phyloP scores from a whole-genome alignment of 1,140 invertebrate species.

The Cryptotermes secundus region DNA sequence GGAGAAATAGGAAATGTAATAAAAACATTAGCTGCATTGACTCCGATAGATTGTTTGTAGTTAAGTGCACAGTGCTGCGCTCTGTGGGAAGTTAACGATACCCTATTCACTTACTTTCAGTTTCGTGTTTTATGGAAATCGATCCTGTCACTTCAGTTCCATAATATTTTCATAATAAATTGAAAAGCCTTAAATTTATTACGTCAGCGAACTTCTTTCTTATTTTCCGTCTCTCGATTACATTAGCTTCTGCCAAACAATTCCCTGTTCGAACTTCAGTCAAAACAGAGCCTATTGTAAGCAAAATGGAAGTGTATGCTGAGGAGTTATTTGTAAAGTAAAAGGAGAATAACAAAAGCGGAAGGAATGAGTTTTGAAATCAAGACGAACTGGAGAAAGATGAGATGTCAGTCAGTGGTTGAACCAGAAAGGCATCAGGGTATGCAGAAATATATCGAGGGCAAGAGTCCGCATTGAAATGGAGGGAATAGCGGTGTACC shows the following conservation, averaged over 20 bases:
- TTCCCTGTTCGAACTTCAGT: not conserved
- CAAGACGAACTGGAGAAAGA: not conserved
- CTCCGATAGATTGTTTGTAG: not conserved
- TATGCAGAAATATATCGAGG: no score
- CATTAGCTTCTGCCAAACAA: not conserved
- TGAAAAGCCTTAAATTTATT: not conserved
- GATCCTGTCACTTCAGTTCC: not conserved
- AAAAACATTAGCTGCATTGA: not conserved
- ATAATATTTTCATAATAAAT: constrained; percentile 14
- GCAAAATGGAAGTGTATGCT: not conserved
- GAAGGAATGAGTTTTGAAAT: not conserved
- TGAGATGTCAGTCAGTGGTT: not conserved
- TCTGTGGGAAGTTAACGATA: not conserved
- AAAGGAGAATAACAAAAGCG: not conserved
- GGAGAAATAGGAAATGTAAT: not conserved
- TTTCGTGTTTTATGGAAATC: not conserved
- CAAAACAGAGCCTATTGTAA: no score
- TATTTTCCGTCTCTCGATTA: not conserved
- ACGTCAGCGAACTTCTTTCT: not conserved
- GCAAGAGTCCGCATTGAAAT: no score
- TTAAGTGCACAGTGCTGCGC: not conserved
- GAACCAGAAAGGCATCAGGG: not conserved
- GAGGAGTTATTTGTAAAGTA: not conserved
- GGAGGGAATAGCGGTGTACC: no score
- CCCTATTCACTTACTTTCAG: not conserved